phyloP scores from a whole-genome alignment of 2,888 invertebrate species.

The Platynereis dumerilii region DNA sequence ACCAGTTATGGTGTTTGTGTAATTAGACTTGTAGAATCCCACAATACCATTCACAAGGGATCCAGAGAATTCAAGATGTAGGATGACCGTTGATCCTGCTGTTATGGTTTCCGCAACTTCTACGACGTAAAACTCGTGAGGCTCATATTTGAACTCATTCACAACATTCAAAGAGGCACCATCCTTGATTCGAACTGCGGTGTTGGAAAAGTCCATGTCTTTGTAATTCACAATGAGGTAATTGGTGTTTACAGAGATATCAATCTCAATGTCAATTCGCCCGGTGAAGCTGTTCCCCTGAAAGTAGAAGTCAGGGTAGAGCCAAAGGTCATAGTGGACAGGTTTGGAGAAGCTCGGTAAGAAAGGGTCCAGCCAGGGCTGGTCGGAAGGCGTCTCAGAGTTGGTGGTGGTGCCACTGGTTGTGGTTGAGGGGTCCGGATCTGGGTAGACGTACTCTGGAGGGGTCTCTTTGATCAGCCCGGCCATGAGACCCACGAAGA shows the following conservation, averaged over 20 bases:
- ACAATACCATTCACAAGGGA: constrained; percentile 73
- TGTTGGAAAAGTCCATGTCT: constrained; percentile 67
- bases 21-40: constrained; percentile 76
- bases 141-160: constrained; percentile 55
- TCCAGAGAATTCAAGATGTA: constrained; percentile 72
- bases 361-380: constrained; percentile 55
- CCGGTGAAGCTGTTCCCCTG: constrained; percentile 67
- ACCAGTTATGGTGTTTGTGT: constrained; percentile 60
- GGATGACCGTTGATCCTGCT: constrained; percentile 45
- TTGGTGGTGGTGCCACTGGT: background rate
- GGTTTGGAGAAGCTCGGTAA: constrained; percentile 72
- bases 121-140: constrained; percentile 65
- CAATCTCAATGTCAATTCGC: constrained; percentile 63
- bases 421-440: constrained; percentile 1
- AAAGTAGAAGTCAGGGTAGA: constrained; percentile 72
- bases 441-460: background rate
- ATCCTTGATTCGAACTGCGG: constrained; percentile 48
- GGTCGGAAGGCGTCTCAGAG: constrained; percentile 1
- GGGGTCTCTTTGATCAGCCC: constrained; percentile 19
- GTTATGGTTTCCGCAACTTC: constrained; percentile 44
- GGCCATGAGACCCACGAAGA: constrained; percentile 24
- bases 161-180: background rate
- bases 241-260: constrained; percentile 53
- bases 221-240: constrained; percentile 70
- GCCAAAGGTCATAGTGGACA: constrained; percentile 72